Evolutionary conservation across 53 echinoderm and acorn worm genomes (phyloP).

Genomic region (Apostichopus leukothele): DNA sequence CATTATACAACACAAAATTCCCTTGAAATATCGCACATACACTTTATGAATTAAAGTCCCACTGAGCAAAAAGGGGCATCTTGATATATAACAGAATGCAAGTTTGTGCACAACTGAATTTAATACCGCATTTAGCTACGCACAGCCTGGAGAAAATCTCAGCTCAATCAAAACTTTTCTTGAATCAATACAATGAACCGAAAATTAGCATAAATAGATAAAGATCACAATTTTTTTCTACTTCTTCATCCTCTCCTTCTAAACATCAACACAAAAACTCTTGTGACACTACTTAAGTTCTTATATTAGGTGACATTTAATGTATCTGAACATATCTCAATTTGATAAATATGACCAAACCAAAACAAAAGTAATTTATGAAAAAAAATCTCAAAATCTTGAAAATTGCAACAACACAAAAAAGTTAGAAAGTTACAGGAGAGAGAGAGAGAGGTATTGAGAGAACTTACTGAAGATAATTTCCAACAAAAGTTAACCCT

Average conservation of each 20-base stretch:
- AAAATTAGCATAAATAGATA: conserved; percentile 14
- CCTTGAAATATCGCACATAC: too few relatives aligned
- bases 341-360: too few relatives aligned
- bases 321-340: not conserved
- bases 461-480: not conserved
- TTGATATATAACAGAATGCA: too few relatives aligned
- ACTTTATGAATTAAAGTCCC: too few relatives aligned
- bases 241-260: not conserved
- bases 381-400: not conserved
- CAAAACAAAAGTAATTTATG: not conserved
- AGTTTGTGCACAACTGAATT: too few relatives aligned
- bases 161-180: not conserved
- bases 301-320: not conserved
- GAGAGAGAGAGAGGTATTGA: too few relatives aligned
- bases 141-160: not conserved
- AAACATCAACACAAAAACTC: not conserved
- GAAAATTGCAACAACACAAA: not conserved
- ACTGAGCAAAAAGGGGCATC: too few relatives aligned
- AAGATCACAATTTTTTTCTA: not conserved
- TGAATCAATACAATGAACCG: not conserved
- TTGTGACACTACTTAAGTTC: too few relatives aligned
- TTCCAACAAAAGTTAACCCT: not conserved
- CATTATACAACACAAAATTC: too few relatives aligned
- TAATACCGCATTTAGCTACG: too few relatives aligned
- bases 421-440: too few relatives aligned